Evolutionary conservation across 2,113 vertebrate genomes (phyloP), one percentile per base, ranked within the genome.

Genomic region (Neopipo cinnamomea): DNA sequence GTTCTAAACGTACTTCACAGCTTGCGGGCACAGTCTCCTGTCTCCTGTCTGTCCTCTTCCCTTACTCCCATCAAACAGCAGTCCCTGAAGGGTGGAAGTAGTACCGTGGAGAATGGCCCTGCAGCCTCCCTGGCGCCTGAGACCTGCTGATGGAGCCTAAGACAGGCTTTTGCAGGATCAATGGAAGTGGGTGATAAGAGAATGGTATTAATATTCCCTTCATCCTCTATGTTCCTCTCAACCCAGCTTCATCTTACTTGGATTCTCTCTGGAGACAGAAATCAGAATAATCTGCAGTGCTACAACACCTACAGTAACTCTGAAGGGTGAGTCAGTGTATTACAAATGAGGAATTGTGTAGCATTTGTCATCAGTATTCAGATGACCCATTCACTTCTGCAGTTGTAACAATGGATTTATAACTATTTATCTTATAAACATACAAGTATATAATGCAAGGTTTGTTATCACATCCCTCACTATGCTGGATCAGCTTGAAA

Each of bases 1-100:
- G 37, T 42, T 80, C 50, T 50, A 39, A 67, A 66, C 16, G 72
- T 14, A 61, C 37, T 30, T 88, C 35, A 50, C 39, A 84, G 58
- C 49, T 10, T 79, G 71, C 0, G 0, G 62, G 47, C 67, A 59
- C 4, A 14, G 25, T 28, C 31, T 77, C 67, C 50, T 46, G 33
- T 7, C 3, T 4, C 53, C 44, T 52, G 37, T 8, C 63, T 41
- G 30, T 56, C 21, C 42, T 53, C n/a, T 44, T 76, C 37, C 22
- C 53, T 50, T 9, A 28, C 17, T 90, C 19, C 27, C 67, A 58
- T 17, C 58, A 72, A 71, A 72, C 31, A 35, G n/a, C 21, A 83
- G 37, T 4, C n/a, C 50, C 79, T 46, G 41, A 56, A 76, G 41
- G 12, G 17, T 82, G 61, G 8, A 56, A 56, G 33, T 52, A 56